phyloP scores from a whole-genome alignment of 2,797 vertebrate species.

The Gadopsis marmoratus region DNA sequence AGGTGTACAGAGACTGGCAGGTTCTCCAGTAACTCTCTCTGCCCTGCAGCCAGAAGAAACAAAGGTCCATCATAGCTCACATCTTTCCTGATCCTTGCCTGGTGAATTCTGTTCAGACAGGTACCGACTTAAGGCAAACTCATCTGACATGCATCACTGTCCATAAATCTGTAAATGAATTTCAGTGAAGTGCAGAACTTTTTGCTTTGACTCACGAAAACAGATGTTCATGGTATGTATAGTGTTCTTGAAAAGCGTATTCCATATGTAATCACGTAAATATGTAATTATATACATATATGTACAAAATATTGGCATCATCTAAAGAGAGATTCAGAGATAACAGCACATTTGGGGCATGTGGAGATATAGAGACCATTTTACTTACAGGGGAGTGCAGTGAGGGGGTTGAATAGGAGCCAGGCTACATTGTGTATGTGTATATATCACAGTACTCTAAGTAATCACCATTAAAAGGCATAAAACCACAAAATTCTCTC shows the following conservation, averaged over 20 bases:
- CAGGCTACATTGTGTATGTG: neutral
- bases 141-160: neutral
- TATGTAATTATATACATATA: neutral
- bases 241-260: neutral
- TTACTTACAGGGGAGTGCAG: neutral
- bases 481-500: neutral
- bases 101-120: conserved; percentile 29
- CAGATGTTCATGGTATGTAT: neutral
- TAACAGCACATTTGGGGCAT: neutral
- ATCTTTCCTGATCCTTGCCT: neutral
- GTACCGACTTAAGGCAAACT: conserved; percentile 16
- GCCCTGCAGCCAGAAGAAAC: conserved; percentile 59
- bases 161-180: conserved; percentile 18
- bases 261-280: conserved; percentile 1
- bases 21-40: conserved; percentile 45
- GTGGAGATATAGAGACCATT: neutral
- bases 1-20: conserved; percentile 48
- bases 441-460: neutral
- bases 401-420: neutral
- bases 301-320: conserved; percentile 4
- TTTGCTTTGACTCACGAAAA: conserved; percentile 13
- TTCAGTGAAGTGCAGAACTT: neutral
- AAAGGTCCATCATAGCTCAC: conserved; percentile 37
- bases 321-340: conserved; percentile 13
- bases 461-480: neutral